phyloP scores from a whole-genome alignment of 2,797 vertebrate species.

The Crocodylus rhombifer region DNA sequence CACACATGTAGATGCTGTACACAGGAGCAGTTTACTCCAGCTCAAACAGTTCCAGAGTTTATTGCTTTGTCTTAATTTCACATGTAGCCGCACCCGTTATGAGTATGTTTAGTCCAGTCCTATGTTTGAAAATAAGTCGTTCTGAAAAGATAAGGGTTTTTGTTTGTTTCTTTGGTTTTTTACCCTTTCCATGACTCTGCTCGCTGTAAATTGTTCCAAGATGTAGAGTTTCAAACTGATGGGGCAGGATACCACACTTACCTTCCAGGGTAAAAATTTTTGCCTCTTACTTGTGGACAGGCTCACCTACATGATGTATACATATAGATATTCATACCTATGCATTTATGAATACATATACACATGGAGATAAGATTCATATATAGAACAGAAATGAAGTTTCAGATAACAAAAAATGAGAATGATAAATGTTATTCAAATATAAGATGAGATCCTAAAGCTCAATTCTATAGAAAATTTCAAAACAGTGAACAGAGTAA shows the following conservation, averaged over 20 bases:
- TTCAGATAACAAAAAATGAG: not conserved
- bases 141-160: not conserved
- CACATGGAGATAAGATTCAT: too few species aligned
- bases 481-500: not conserved
- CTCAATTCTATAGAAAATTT: not conserved
- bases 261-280: not conserved
- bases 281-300: not conserved
- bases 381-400: not conserved
- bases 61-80: too few species aligned
- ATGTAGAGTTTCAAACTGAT: not conserved
- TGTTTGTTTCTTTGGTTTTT: not conserved
- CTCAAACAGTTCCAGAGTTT: too few species aligned
- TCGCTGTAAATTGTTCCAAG: too few species aligned
- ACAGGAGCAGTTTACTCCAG: too few species aligned
- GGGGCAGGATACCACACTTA: fast-evolving
- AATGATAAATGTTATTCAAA: not conserved
- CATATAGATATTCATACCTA: too few species aligned
- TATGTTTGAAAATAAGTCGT: not conserved
- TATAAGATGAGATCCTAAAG: not conserved
- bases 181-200: not conserved
- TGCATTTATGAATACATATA: not conserved
- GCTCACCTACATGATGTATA: too few species aligned
- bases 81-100: not conserved
- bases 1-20: too few species aligned
- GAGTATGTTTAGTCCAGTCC: not conserved